Conservation (phyloP, 2,113 vertebrate genomes). For the Sceloporus tristichus region DNA sequence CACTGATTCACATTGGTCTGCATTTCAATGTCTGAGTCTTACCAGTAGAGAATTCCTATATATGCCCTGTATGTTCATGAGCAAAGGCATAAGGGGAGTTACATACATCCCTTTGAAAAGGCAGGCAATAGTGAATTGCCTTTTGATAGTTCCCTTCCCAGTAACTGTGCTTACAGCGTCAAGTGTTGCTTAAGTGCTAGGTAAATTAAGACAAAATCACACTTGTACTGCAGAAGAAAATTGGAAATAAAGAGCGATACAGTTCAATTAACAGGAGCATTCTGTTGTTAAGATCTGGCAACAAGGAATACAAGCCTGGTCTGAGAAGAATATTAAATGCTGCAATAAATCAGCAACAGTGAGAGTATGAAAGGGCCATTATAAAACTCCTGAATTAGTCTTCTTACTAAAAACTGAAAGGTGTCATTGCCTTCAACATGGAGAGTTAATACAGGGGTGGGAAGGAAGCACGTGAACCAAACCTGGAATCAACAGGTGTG, state of each 20-base stretch:
- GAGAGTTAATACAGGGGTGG: slow-evolving; percentile 58
- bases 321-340: slow-evolving; percentile 70
- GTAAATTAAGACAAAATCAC: slow-evolving; percentile 66
- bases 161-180: slow-evolving; percentile 12
- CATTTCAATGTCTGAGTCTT: background rate
- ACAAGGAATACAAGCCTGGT: slow-evolving; percentile 68
- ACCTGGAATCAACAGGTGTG: slow-evolving; percentile 50
- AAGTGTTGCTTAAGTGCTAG: slow-evolving; percentile 50
- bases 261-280: slow-evolving; percentile 68
- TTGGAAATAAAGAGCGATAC: slow-evolving; percentile 60
- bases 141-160: slow-evolving; percentile 35
- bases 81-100: background rate
- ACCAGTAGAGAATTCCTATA: background rate
- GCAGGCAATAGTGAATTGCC: slow-evolving; percentile 2
- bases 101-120: slow-evolving; percentile 16
- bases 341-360: slow-evolving; percentile 71
- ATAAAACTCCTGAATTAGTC: slow-evolving; percentile 67
- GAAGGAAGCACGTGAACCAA: slow-evolving; percentile 41
- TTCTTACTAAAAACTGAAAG: slow-evolving; percentile 70
- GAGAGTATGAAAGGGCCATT: slow-evolving; percentile 75
- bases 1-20: background rate
- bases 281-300: slow-evolving; percentile 69
- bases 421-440: slow-evolving; percentile 62
- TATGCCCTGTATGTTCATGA: background rate
- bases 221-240: slow-evolving; percentile 56